Evolutionary conservation across 64 coral and sea anemone species (phyloP).

Genomic region (Anthopleura sola): DNA sequence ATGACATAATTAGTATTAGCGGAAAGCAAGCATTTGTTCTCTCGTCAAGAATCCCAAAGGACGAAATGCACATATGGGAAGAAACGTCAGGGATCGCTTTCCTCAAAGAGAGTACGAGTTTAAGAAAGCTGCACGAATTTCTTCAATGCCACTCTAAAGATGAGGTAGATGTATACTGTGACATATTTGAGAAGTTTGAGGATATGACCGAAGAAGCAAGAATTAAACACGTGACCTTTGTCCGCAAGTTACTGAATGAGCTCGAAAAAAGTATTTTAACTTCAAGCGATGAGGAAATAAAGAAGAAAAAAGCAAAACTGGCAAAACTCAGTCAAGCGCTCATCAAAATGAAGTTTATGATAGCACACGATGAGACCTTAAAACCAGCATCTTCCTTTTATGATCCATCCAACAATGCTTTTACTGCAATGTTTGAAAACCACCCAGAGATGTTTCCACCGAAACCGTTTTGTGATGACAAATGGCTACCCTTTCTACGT

Average conservation of each 20-base stretch:
- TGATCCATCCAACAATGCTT: constrained; percentile 20
- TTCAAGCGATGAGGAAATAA: not conserved
- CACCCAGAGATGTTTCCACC: constrained; percentile 19
- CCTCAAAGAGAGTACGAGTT: not conserved
- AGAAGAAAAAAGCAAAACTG: too few relatives aligned
- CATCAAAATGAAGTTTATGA: not conserved
- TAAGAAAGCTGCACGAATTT: not conserved
- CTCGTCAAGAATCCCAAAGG: constrained; percentile 8
- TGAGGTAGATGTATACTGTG: constrained; percentile 4
- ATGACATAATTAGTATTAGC: not conserved
- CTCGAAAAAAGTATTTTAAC: not conserved
- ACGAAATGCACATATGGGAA: constrained; percentile 7
- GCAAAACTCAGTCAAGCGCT: not conserved
- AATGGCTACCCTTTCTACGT: constrained; percentile 35
- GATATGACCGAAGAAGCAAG: constrained; percentile 1
- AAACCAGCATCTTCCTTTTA: constrained; percentile 24
- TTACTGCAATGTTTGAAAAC: not conserved
- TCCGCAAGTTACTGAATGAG: not conserved
- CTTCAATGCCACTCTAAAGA: not conserved
- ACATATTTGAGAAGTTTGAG: constrained; percentile 21
- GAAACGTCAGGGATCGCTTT: not conserved
- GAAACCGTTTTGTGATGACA: not conserved
- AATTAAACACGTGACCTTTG: constrained; percentile 14
- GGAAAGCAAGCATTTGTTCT: constrained; percentile 12
- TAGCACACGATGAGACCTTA: not conserved